Conservation (phyloP, 2,113 vertebrate genomes). For the Chinchilla lanigera region DNA sequence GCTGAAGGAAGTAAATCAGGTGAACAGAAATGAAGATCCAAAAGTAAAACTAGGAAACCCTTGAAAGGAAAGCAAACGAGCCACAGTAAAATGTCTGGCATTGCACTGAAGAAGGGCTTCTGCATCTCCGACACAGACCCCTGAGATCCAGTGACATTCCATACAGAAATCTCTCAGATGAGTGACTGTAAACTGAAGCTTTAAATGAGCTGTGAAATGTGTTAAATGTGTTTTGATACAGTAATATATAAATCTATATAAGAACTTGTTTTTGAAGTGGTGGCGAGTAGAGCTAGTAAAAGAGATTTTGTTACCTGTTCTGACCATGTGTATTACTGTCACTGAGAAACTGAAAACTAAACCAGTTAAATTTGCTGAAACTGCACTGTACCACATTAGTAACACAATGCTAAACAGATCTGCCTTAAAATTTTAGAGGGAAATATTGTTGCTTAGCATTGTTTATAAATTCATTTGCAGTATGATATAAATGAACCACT, state of each 20-base stretch:
- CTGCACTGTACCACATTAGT: constrained; percentile 42
- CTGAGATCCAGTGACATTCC: constrained; percentile 71
- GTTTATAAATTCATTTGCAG: constrained; percentile 60
- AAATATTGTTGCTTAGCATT: constrained; percentile 61
- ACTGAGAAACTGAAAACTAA: constrained; percentile 35
- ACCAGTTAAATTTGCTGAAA: constrained; percentile 62
- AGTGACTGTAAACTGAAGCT: constrained; percentile 74
- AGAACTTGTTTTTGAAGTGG: constrained; percentile 70
- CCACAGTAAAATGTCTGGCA: background rate
- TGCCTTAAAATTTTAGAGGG: constrained; percentile 76
- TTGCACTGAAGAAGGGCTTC: constrained; percentile 71
- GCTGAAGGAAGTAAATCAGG: constrained; percentile 80
- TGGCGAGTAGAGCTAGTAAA: constrained; percentile 57
- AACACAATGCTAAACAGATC: constrained; percentile 62
- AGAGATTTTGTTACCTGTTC: constrained; percentile 56
- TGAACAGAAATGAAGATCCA: constrained; percentile 73
- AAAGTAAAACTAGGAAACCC: constrained; percentile 81
- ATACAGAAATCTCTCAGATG: constrained; percentile 46
- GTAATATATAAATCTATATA: constrained; percentile 64
- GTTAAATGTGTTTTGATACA: constrained; percentile 79
- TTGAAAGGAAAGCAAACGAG: constrained; percentile 72
- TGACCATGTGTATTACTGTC: constrained; percentile 63
- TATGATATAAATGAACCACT: constrained; percentile 55
- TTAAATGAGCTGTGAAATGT: constrained; percentile 78
- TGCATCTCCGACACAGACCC: constrained; percentile 52